Evolutionary conservation across 2,888 invertebrate genomes (phyloP).

Genomic region (Eudasyphora cyanicolor): DNA sequence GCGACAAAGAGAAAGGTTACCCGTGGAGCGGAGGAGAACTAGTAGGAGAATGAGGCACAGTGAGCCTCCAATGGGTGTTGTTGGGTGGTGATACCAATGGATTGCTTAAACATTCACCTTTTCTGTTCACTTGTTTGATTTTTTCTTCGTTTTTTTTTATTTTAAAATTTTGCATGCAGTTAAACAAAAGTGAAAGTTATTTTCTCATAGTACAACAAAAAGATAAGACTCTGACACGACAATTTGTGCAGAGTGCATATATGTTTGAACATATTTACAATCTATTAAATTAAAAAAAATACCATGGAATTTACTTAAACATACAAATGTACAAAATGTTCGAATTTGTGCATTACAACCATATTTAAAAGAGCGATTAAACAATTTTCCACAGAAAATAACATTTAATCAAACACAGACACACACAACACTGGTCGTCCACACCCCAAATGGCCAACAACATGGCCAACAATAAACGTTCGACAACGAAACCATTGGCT

Average conservation of each 20-base stretch:
- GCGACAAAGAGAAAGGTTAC: background rate
- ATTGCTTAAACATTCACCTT: background rate
- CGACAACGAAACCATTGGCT: background rate
- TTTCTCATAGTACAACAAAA: background rate
- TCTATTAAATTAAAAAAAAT: too few species aligned
- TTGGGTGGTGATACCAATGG: background rate
- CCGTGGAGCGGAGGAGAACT: background rate
- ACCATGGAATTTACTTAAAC: too few species aligned
- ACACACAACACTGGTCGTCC: background rate
- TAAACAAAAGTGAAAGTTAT: conserved; percentile 48
- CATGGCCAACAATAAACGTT: conserved; percentile 3
- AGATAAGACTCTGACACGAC: conserved; percentile 30
- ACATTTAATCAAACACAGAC: conserved; percentile 36
- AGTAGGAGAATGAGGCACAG: too few species aligned
- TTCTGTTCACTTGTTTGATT: conserved; percentile 14
- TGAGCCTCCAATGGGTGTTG: background rate
- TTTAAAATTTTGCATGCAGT: too few species aligned
- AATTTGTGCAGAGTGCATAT: conserved; percentile 7
- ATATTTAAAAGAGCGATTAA: conserved; percentile 30
- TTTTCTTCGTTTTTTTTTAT: conserved; percentile 49
- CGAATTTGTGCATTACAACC: background rate
- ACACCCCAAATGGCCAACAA: conserved; percentile 15
- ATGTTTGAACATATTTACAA: background rate
- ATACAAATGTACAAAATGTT: conserved; percentile 15
- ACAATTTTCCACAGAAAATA: conserved; percentile 39